These are phyloP conservation scores for Sussaba pulchella DNA, from an alignment of 2,888 invertebrate species.

Conservation along the genomic window DNA sequence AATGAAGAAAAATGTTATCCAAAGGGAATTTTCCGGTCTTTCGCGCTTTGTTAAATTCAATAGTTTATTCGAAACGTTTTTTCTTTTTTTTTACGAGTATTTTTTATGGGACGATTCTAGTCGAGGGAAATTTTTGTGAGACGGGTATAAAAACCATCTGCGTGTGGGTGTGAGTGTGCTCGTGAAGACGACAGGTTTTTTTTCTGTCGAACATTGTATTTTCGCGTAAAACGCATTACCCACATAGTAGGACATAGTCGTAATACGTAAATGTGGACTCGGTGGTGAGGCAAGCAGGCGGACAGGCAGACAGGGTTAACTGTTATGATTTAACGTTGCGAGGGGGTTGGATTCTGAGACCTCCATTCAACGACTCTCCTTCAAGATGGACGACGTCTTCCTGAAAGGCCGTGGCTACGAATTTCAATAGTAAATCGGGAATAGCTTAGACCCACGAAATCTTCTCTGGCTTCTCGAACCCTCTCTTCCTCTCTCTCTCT, in stretches of 20 bases:
- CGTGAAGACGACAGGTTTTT: neutral
- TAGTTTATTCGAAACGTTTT: neutral
- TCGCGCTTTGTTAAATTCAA: too few relatives aligned
- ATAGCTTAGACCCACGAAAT: constrained; percentile 70
- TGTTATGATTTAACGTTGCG: constrained; percentile 73
- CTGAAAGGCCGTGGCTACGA: constrained; percentile 75
- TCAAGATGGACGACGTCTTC: constrained; percentile 78
- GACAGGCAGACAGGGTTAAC: constrained; percentile 68
- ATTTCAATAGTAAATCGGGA: constrained; percentile 77
- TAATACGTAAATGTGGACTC: constrained; percentile 59
- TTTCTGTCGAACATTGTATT: neutral
- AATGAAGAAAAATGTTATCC: too few relatives aligned
- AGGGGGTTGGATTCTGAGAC: constrained; percentile 66
- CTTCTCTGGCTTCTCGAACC: constrained; percentile 35
- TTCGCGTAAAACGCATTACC: constrained; percentile 12
- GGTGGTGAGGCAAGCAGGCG: constrained; percentile 3
- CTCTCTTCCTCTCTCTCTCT: too few relatives aligned
- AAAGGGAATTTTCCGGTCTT: too few relatives aligned
- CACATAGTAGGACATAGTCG: constrained; percentile 36
- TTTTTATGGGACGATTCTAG: neutral
- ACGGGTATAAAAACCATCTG: neutral
- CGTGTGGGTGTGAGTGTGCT: too few relatives aligned
- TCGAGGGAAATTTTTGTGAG: neutral
- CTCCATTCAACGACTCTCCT: constrained; percentile 61
- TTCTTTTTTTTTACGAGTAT: neutral